phyloP scores from a whole-genome alignment of 2,888 invertebrate species.

The Polydrusus pterygomalis region DNA sequence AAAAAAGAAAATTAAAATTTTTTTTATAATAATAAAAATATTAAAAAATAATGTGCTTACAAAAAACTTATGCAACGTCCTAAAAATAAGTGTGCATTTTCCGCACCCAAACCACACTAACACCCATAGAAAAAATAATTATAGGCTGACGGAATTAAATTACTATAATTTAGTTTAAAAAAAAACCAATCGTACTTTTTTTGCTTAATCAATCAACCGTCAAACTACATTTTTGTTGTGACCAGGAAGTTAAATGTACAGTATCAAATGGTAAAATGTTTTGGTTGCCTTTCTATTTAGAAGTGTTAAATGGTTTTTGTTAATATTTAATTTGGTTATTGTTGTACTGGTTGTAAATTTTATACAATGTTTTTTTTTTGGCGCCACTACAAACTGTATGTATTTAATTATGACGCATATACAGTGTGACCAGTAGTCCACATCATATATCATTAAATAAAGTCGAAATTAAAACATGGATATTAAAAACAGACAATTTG shows the following conservation, averaged over 20 bases:
- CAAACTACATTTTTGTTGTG: constrained; percentile 22
- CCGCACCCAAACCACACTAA: neutral
- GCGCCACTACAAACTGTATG: too few relatives aligned
- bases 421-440: too few relatives aligned
- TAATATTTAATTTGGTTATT: neutral
- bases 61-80: too few relatives aligned
- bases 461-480: too few relatives aligned
- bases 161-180: neutral
- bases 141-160: neutral
- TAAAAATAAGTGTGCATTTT: neutral
- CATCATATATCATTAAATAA: too few relatives aligned
- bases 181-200: constrained; percentile 1
- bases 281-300: constrained; percentile 34
- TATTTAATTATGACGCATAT: too few relatives aligned
- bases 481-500: too few relatives aligned
- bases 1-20: too few relatives aligned
- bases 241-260: constrained; percentile 25
- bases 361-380: neutral
- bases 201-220: constrained; percentile 23
- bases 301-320: constrained; percentile 4
- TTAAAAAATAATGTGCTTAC: too few relatives aligned
- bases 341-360: neutral
- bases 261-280: neutral
- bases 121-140: neutral
- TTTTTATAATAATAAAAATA: too few relatives aligned